Percentiles rank a stretch among this genome's conserved stretches.
These are phyloP conservation scores for Archaeoteleia sp. DNA, from an alignment of 2,888 invertebrate genomes.

Conservation along the genomic window DNA sequence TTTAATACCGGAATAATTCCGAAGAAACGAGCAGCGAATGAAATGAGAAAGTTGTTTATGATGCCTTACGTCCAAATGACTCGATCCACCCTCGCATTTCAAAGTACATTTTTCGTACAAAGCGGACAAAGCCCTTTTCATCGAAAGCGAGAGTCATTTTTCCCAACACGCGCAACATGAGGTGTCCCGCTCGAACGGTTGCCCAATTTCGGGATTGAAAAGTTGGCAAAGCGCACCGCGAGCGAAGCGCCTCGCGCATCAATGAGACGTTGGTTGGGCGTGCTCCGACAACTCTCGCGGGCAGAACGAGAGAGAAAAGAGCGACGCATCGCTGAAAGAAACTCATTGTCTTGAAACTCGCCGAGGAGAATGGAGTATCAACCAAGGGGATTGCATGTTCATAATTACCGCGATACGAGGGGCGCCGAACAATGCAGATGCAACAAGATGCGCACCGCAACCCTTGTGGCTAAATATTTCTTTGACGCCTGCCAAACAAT, in stretches of 20 bases:
- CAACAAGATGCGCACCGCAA: constrained; percentile 4
- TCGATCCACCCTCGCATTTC: constrained; percentile 30
- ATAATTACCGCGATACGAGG: constrained; percentile 43
- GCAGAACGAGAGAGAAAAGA: constrained; percentile 14
- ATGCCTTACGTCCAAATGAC: constrained; percentile 24
- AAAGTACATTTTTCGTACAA: constrained; percentile 39
- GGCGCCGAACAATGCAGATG: constrained; percentile 13
- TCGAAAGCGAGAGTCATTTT: constrained; percentile 46
- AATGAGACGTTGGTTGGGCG: not conserved
- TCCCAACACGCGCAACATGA: constrained; percentile 25
- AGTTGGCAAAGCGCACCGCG: constrained; percentile 65
- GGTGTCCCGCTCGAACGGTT: constrained; percentile 42
- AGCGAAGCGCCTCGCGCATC: constrained; percentile 15
- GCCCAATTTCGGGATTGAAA: constrained; percentile 69
- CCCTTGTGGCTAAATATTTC: constrained; percentile 8
- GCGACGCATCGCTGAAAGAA: constrained; percentile 49
- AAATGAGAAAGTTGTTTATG: constrained; percentile 34
- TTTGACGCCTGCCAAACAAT: constrained; percentile 11
- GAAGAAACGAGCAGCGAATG: constrained; percentile 19
- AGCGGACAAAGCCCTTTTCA: constrained; percentile 26
- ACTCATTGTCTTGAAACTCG: constrained; percentile 69
- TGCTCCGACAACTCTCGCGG: not conserved
- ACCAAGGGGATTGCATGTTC: constrained; percentile 24
- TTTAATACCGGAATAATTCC: constrained; percentile 6
- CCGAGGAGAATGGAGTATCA: constrained; percentile 57